phyloP scores from a whole-genome alignment of 64 coral and sea anemone genomes.

The Actinia equina region DNA sequence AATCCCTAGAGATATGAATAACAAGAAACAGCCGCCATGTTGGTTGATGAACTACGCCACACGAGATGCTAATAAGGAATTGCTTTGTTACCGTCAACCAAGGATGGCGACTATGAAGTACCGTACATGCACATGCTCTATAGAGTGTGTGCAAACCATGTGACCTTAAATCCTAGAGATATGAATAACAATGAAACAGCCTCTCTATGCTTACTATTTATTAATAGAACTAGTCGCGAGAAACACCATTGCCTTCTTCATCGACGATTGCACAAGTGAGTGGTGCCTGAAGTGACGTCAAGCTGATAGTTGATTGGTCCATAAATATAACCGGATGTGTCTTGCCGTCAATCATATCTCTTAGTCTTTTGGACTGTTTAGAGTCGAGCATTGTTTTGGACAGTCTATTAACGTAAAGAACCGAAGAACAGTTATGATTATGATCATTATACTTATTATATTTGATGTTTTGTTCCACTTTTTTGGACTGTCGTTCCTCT shows the following conservation, averaged over 20 bases:
- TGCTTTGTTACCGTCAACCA: no score
- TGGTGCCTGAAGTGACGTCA: conserved; percentile 79
- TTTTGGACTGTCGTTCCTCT: neutral
- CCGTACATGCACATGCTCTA: no score
- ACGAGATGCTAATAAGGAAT: no score
- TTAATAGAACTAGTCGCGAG: conserved; percentile 87
- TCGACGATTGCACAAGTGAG: conserved; percentile 78
- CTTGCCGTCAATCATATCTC: conserved; percentile 28
- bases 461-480: no score
- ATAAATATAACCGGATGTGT: conserved; percentile 35
- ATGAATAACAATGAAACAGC: neutral
- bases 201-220: conserved; percentile 71
- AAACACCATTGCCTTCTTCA: conserved; percentile 69
- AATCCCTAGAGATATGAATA: no score
- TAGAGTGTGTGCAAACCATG: no score
- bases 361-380: conserved; percentile 21
- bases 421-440: no score
- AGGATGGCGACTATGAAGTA: no score
- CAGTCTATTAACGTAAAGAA: neutral
- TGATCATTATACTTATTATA: no score
- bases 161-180: no score
- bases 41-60: no score
- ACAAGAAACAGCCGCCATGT: no score
- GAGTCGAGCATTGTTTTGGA: conserved; percentile 35
- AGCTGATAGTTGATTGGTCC: conserved; percentile 66